Evolutionary conservation across 30 jellyfish, hydroid and myxozoan species (phyloP).

Genomic region (Catostylus mosaicus): DNA sequence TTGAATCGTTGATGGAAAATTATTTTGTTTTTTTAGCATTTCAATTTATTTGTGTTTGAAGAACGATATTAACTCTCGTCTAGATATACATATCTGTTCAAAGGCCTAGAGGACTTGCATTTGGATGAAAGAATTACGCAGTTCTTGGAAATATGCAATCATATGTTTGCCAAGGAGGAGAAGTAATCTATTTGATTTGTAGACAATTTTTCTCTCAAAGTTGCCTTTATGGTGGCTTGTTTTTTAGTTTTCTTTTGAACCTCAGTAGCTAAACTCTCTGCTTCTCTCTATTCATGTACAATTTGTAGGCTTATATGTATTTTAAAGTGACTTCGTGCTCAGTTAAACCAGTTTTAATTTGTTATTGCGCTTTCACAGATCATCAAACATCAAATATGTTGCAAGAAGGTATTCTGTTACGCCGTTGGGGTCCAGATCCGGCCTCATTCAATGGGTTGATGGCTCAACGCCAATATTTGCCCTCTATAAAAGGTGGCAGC

Average conservation of each 20-base stretch:
- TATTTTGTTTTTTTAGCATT: too few species aligned
- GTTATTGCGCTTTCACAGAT: conserved; percentile 47
- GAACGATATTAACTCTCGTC: neutral
- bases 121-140: conserved; percentile 98
- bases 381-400: conserved; percentile 49
- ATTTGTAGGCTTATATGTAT: too few species aligned
- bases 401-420: conserved; percentile 98
- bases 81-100: conserved; percentile 94
- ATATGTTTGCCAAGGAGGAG: conserved; percentile 96
- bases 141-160: conserved; percentile 95
- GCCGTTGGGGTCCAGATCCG: conserved; percentile 98
- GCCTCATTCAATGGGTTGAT: conserved; percentile 99
- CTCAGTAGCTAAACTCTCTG: too few species aligned
- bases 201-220: too few species aligned
- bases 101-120: conserved; percentile 98
- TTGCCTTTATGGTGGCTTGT: too few species aligned
- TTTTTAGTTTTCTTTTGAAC: too few species aligned
- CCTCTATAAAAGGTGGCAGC: conserved; percentile 96
- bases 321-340: too few species aligned
- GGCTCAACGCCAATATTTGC: conserved; percentile 99
- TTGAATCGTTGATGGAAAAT: too few species aligned
- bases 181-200: too few species aligned
- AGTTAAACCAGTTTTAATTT: too few species aligned
- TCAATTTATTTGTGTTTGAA: too few species aligned
- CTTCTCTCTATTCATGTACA: too few species aligned